Base-by-base conservation (phyloP, 2,797 vertebrate species). In the Alauda arvensis region DNA sequence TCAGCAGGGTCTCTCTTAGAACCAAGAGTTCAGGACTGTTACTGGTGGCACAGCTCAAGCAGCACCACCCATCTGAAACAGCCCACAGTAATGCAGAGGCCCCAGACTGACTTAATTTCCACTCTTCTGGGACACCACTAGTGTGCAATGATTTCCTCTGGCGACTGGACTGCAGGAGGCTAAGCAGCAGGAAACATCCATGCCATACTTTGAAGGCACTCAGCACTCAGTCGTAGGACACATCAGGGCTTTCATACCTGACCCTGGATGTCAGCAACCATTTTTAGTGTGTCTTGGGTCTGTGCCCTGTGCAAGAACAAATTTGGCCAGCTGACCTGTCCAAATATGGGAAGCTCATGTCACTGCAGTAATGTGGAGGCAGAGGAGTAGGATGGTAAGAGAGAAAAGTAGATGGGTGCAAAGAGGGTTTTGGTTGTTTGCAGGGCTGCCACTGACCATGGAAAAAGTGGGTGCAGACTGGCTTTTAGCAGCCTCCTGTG, bases 241-340 rank as follows among this genome's bases (percentile, higher is more conserved):
- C 12, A 43, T 43, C 19, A 25, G 40, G 10, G 23, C 17, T 53
- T 83, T 59, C 21, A 17, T 29, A 29, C 13, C 12, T 45, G 13
- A 28, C 15, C 10, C 29, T 0, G 0, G 24, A 26, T 1, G 1
- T 29, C 70, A 75, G 18, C 49, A 83, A 40, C 4, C 1, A 18
- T 33, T 31, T 83, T 60, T 17, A 31, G 8, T 3, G 4, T 7
- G n/a, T 23, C 26, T 42, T 42, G 23, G 20, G 26, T 71, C 67
- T 63, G 12, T 23, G 33, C 3, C 24, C 29, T 18, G 7, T 53
- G 25, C 29, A 40, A 24, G 26, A 75, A 23, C 10, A 37, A 5
- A 20, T 75, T 68, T 70, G 25, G 26, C 34, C 55, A 23, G 1
- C 10, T 3, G 5, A 45, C 14, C 12, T 48, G 61, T 52, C 37